These are phyloP conservation scores for Sebastiscus albofasciatus DNA, from an alignment of 2,797 vertebrate genomes.

Conservation along the genomic window DNA sequence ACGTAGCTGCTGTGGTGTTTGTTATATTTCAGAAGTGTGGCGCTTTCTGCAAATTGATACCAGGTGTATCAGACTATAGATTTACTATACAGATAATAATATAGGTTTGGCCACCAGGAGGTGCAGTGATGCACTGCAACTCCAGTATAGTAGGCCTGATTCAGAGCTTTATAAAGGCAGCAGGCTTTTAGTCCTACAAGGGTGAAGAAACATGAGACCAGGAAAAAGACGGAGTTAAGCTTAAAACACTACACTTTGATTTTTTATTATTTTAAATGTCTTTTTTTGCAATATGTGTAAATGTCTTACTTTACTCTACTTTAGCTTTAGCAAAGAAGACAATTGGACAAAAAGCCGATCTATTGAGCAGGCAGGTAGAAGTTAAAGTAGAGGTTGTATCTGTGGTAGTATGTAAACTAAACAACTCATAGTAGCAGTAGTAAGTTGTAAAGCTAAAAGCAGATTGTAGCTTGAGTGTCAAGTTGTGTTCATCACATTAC, in stretches of 20 bases:
- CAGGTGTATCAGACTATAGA: neutral
- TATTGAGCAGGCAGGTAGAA: neutral
- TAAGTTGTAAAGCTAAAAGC: neutral
- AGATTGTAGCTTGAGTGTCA: no score
- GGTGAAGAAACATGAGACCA: neutral
- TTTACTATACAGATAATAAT: no score
- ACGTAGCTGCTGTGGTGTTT: neutral
- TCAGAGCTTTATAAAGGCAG: neutral
- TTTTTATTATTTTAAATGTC: neutral
- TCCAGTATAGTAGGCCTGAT: neutral
- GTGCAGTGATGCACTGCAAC: neutral
- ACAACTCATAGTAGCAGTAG: no score
- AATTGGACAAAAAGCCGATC: neutral
- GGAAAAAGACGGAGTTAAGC: neutral
- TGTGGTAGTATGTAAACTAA: neutral
- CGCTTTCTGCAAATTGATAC: neutral
- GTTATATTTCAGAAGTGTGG: neutral
- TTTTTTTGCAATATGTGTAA: neutral
- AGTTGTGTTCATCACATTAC: no score
- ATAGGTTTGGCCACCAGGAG: neutral
- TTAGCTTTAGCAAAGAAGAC: neutral
- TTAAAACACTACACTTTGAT: neutral
- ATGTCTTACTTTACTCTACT: neutral
- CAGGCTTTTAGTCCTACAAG: no score
- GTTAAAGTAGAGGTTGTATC: neutral